phyloP scores from a whole-genome alignment of 2,888 invertebrate genomes.

The Smittia sp. region DNA sequence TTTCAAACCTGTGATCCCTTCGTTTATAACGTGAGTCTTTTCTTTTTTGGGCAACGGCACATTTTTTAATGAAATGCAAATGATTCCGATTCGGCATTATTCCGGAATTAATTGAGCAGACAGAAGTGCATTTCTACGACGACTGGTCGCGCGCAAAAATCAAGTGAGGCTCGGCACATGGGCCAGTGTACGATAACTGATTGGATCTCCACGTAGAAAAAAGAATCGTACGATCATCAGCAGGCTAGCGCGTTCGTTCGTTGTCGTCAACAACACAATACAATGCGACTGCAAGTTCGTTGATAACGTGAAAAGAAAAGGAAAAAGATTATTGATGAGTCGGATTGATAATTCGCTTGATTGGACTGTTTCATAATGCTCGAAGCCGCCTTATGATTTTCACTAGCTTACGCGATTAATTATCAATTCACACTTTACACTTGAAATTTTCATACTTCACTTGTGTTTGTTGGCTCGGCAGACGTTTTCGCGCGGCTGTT shows the following conservation, averaged over 20 bases:
- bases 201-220: not conserved
- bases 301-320: not conserved
- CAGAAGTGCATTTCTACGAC: conserved; percentile 12
- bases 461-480: not conserved
- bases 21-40: conserved; percentile 31
- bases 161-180: not conserved
- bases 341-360: too few relatives aligned
- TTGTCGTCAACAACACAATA: not conserved
- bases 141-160: not conserved
- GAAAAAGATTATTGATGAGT: too few relatives aligned
- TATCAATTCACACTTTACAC: conserved; percentile 12
- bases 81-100: conserved; percentile 5
- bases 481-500: conserved; percentile 9
- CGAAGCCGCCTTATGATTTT: too few relatives aligned
- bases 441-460: not conserved
- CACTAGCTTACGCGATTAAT: conserved; percentile 2
- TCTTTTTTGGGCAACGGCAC: conserved; percentile 16
- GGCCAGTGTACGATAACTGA: not conserved
- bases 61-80: conserved; percentile 31
- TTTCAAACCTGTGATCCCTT: conserved; percentile 1
- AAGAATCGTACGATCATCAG: conserved; percentile 24
- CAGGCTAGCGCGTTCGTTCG: not conserved
- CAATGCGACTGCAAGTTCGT: not conserved
- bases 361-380: too few relatives aligned
- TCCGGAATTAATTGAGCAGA: conserved; percentile 25